Percentiles rank a stretch among this genome's conserved stretches.
Evolutionary conservation across 37 sponge, comb jelly and placozoan species (phyloP).

Genomic region (Beroe forskalii): DNA sequence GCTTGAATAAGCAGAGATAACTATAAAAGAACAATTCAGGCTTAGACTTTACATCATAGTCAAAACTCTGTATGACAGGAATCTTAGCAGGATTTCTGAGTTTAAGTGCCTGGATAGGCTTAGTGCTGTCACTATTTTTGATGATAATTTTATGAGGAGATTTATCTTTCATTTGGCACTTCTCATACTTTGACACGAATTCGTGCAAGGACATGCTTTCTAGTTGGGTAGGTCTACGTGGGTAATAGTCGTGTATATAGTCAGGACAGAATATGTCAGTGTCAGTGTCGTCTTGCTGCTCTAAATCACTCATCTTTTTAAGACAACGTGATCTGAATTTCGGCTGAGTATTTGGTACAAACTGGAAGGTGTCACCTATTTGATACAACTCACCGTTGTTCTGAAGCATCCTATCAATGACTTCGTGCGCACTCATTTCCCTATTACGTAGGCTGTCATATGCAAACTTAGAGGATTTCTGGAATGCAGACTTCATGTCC

Average conservation of each 20-base stretch:
- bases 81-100: not conserved
- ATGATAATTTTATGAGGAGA: not conserved
- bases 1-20: not conserved
- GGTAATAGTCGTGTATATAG: not conserved
- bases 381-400: conserved; percentile 4
- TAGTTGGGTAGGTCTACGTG: not conserved
- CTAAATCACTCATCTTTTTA: not conserved
- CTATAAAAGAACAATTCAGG: conserved; percentile 34
- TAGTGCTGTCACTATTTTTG: not conserved
- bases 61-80: not conserved
- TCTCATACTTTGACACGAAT: not conserved
- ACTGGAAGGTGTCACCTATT: not conserved
- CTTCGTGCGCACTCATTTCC: conserved; percentile 10
- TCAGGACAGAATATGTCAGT: not conserved
- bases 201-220: not conserved
- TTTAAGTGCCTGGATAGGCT: not conserved
- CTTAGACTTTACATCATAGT: not conserved
- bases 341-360: not conserved
- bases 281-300: not conserved
- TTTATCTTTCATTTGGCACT: not conserved
- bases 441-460: not conserved
- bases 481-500: not conserved
- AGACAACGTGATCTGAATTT: not conserved
- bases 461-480: conserved; percentile 1
- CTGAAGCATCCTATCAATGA: conserved; percentile 3